These are phyloP conservation scores for Melanotaenia maccullochi DNA, from an alignment of 2,797 vertebrate species.

Conservation along the genomic window DNA sequence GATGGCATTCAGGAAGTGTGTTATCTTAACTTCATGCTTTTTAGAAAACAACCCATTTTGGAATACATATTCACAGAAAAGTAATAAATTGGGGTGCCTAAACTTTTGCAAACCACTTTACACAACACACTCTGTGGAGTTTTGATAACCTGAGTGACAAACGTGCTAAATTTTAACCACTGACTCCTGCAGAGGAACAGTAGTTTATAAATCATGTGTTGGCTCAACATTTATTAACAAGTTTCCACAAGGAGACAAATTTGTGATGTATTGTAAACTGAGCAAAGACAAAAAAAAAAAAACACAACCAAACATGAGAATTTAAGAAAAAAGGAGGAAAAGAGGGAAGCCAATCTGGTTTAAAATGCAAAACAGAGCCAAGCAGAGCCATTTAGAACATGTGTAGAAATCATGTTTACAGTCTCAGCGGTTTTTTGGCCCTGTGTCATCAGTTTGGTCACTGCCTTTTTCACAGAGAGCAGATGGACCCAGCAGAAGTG, in stretches of 20 bases:
- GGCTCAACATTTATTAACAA: conserved; percentile 46
- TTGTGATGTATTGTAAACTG: background rate
- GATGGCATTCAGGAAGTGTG: background rate
- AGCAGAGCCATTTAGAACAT: conserved; percentile 7
- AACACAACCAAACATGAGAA: background rate
- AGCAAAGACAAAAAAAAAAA: no score
- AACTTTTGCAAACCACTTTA: background rate
- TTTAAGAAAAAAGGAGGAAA: background rate
- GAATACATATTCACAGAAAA: background rate
- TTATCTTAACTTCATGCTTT: background rate
- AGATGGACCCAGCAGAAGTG: conserved; percentile 75
- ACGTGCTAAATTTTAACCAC: conserved; percentile 36
- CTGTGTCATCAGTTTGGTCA: conserved; percentile 26
- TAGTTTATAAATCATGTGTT: conserved; percentile 5
- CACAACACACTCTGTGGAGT: background rate
- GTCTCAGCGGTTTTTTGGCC: conserved; percentile 56
- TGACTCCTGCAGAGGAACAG: conserved; percentile 25
- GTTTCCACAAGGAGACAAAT: background rate
- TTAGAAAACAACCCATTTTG: background rate
- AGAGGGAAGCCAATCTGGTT: background rate
- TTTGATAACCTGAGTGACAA: conserved; percentile 6
- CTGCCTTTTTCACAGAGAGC: conserved; percentile 56
- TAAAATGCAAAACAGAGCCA: conserved; percentile 2
- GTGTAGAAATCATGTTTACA: conserved; percentile 54
- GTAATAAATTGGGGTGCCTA: no score